Evolutionary conservation across 2,888 invertebrate genomes (phyloP).

Genomic region (Terebella lapidaria): DNA sequence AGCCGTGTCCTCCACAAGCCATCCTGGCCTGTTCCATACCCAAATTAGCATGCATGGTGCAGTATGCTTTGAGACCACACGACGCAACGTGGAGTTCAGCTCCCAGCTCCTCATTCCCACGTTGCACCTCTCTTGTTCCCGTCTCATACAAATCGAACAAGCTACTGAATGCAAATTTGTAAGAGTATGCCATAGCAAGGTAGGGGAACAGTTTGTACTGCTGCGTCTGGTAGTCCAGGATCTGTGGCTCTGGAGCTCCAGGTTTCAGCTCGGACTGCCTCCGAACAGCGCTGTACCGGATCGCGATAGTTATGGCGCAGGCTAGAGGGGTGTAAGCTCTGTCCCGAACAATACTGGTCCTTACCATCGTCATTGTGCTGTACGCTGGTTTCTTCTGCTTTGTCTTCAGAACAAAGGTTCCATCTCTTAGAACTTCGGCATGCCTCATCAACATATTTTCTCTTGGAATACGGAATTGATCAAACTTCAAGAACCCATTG

Average conservation of each 20-base stretch:
- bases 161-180: no score
- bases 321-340: constrained; percentile 14
- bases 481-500: constrained; percentile 87
- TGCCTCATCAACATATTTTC: constrained; percentile 22
- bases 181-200: no score
- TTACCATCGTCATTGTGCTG: constrained; percentile 8
- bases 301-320: constrained; percentile 62
- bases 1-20: constrained; percentile 94
- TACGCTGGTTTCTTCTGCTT: constrained; percentile 9
- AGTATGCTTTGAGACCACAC: constrained; percentile 85
- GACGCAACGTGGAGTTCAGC: constrained; percentile 86
- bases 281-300: constrained; percentile 83
- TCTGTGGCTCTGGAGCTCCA: no score
- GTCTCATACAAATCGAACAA: no score
- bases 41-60: constrained; percentile 68
- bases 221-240: neutral
- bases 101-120: no score
- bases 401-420: constrained; percentile 30
- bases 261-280: constrained; percentile 69
- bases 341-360: neutral
- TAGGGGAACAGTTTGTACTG: neutral
- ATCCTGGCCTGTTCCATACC: constrained; percentile 80
- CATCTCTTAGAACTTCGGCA: constrained; percentile 33
- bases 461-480: constrained; percentile 76
- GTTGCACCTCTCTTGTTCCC: no score